Conservation (phyloP, 2,888 invertebrate genomes). For the Lymantria dispar region DNA sequence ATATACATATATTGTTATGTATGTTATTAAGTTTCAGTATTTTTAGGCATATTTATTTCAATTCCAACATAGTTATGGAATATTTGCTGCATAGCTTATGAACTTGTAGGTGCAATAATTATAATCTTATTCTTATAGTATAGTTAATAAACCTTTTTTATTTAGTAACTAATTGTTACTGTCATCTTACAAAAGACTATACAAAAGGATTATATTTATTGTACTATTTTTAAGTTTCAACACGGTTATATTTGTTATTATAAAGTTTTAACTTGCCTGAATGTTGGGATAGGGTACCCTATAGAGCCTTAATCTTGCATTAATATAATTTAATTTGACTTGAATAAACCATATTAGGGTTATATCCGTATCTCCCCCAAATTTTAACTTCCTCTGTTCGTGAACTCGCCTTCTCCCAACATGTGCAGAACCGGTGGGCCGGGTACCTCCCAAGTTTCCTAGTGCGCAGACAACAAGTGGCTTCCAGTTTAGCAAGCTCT, state of each 20-base stretch:
- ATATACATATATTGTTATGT: too few relatives aligned
- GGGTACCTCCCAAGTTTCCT: constrained; percentile 85
- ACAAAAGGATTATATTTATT: constrained; percentile 31
- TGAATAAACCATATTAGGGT: constrained; percentile 39
- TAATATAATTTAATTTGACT: constrained; percentile 28
- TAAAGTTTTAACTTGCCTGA: constrained; percentile 87
- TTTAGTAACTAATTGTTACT: neutral
- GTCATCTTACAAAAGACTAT: neutral
- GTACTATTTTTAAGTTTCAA: constrained; percentile 42
- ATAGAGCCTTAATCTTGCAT: constrained; percentile 80
- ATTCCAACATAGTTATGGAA: neutral
- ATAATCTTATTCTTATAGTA: constrained; percentile 21
- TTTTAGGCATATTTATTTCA: too few relatives aligned
- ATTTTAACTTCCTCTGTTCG: constrained; percentile 47
- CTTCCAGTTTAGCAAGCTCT: constrained; percentile 79
- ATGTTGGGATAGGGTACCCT: constrained; percentile 99
- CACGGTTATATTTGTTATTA: constrained; percentile 41
- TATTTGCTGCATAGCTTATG: constrained; percentile 4
- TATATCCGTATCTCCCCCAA: constrained; percentile 23
- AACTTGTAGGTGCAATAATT: constrained; percentile 22
- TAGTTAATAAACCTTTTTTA: neutral
- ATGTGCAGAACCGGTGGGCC: constrained; percentile 86
- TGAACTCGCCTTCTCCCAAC: constrained; percentile 79
- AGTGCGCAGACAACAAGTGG: constrained; percentile 84
- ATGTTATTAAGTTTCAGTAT: too few relatives aligned